phyloP scores from a whole-genome alignment of 2,888 invertebrate species.

The Cinara cedri region DNA sequence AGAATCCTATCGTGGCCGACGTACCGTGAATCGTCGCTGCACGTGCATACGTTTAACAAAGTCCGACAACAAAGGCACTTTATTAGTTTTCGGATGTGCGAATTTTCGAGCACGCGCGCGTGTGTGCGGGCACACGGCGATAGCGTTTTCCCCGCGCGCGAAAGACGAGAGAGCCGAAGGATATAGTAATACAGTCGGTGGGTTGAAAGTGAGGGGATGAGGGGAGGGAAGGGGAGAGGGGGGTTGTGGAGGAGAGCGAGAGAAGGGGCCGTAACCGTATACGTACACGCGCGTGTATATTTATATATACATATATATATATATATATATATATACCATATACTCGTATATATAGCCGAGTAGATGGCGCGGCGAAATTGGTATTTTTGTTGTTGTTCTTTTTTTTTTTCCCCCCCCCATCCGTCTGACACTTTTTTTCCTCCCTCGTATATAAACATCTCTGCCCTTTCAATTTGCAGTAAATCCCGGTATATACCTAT shows the following conservation, averaged over 20 bases:
- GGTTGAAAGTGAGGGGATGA: too few species aligned
- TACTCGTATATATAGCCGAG: too few species aligned
- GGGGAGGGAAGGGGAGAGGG: too few species aligned
- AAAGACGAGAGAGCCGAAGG: conserved; percentile 1
- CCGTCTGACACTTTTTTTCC: neutral
- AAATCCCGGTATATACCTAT: conserved; percentile 34
- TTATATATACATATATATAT: too few species aligned
- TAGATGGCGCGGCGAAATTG: conserved; percentile 2
- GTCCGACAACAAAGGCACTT: conserved; percentile 12
- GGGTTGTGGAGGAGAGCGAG: too few species aligned
- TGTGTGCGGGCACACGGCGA: neutral
- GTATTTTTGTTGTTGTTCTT: conserved; percentile 26
- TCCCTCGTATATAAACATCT: too few species aligned
- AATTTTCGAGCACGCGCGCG: neutral
- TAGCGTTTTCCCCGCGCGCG: conserved; percentile 11
- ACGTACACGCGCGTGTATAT: too few species aligned
- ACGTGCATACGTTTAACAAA: conserved; percentile 35
- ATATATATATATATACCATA: too few species aligned
- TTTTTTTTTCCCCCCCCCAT: neutral
- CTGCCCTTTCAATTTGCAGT: conserved; percentile 41
- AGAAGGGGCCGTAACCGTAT: too few species aligned
- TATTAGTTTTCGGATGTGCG: conserved; percentile 32
- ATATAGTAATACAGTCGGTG: too few species aligned
- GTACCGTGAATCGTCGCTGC: conserved; percentile 29
- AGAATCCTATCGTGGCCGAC: neutral